Evolutionary conservation across 2,113 vertebrate species (phyloP).

Genomic region (Guaruba guarouba): DNA sequence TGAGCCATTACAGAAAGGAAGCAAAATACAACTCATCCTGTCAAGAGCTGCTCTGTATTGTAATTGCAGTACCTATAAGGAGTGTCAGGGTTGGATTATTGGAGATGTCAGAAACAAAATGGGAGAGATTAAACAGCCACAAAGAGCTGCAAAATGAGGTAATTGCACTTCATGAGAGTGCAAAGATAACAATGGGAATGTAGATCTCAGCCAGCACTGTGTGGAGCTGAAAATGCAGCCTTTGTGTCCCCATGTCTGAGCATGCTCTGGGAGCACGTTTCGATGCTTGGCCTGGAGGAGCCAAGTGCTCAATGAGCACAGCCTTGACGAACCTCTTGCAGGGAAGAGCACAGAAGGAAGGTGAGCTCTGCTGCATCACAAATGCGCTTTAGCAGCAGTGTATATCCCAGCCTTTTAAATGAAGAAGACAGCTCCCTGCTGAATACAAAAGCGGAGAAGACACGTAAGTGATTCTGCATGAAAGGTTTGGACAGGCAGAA

Average conservation of each 20-base stretch:
- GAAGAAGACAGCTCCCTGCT: background rate
- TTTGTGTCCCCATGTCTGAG: background rate
- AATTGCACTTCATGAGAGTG: conserved; percentile 31
- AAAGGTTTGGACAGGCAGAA: background rate
- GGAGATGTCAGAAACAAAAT: conserved; percentile 58
- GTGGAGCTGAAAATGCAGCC: background rate
- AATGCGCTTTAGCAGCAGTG: background rate
- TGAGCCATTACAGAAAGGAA: background rate
- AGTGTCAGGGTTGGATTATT: conserved; percentile 29
- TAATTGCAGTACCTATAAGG: conserved; percentile 28
- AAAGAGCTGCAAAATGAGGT: conserved; percentile 36
- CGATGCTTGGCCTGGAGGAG: background rate
- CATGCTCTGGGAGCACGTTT: rapidly evolving
- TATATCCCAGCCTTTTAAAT: background rate
- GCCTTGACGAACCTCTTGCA: background rate
- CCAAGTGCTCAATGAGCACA: rapidly evolving
- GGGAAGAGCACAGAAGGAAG: background rate
- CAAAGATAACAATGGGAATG: background rate
- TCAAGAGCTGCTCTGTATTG: conserved; percentile 4
- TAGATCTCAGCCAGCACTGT: background rate
- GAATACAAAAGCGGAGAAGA: background rate
- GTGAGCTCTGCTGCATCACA: background rate
- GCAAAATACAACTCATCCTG: conserved; percentile 21
- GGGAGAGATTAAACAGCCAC: conserved; percentile 24
- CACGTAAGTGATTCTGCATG: rapidly evolving